Percentiles rank a stretch among this genome's conserved stretches.
These are phyloP conservation scores for Graptemys geographica DNA, from an alignment of 2,797 vertebrate species.

Conservation along the genomic window DNA sequence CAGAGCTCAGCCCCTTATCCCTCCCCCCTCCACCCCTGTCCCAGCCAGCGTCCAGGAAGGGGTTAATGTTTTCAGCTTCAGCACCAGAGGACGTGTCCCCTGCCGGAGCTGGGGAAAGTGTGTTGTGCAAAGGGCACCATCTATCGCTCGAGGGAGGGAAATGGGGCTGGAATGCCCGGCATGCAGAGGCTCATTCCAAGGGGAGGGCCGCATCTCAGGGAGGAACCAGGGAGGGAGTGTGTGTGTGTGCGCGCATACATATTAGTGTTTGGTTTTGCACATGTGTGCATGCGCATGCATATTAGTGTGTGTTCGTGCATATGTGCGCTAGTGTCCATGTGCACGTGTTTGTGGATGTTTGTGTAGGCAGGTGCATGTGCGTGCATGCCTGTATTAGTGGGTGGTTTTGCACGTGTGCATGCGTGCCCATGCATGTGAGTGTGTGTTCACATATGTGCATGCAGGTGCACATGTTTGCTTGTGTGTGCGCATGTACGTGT, in stretches of 20 bases:
- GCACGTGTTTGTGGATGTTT: background rate
- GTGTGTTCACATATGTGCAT: background rate
- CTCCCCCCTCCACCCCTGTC: background rate
- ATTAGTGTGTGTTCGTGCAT: background rate
- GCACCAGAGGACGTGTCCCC: background rate
- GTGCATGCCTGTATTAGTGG: background rate
- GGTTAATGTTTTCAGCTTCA: constrained; percentile 55
- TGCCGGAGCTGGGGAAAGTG: background rate
- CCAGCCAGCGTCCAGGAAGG: background rate
- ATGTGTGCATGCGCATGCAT: background rate
- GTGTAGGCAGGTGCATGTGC: too few species aligned
- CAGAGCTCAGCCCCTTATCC: background rate
- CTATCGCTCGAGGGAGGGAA: constrained; percentile 46
- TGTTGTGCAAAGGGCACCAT: constrained; percentile 73
- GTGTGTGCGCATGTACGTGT: background rate
- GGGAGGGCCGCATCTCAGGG: background rate
- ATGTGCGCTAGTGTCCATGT: background rate
- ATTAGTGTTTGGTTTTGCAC: too few species aligned
- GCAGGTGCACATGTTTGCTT: background rate
- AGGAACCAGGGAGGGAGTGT: too few species aligned
- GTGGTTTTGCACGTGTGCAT: too few species aligned
- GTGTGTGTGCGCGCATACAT: too few species aligned
- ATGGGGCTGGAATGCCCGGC: background rate
- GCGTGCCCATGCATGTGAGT: background rate
- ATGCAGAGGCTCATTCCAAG: background rate